Evolutionary conservation across 2,797 vertebrate species (phyloP), one percentile per base, ranked within the genome.

Genomic region (Myoxocephalus aenaeus): DNA sequence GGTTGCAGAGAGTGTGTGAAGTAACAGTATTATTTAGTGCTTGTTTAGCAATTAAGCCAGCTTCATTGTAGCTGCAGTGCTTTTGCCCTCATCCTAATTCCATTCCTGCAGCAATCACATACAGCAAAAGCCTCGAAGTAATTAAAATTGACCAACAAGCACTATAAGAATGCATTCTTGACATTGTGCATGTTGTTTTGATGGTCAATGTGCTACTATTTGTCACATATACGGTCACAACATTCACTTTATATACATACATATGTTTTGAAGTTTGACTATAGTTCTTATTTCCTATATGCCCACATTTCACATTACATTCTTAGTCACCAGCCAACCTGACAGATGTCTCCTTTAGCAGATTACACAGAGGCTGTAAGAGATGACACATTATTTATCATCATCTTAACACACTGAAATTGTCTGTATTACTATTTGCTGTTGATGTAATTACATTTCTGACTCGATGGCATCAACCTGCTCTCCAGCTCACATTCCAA

Each of bases 1-100:
- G 77, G 72, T 82, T 79, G 70, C 63, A 78, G 79, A 77, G 56
- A 75, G 66, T 78, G 73, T 78, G 65, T 79, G 71, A 84, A 84
- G 57, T 76, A 82, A 53, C 61, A 66, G 27, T 58, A 46, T 67
- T 67, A 71, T 73, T 64, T 53, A 70, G 25, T 44, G 68, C 59
- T 65, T 77, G 69, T 85, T 75, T 80, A 83, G 73, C 58, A 59
- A 44, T 68, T 65, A 76, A 36, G 34, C 44, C 67, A 18, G 46
- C 69, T 76, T 80, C 73, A 74, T 67, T 70, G 14, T 71, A 79
- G 71, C 80, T 68, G 62, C 70, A 69, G 71, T 77, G 66, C 58
- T 78, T 86, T 65, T 79, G 40, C 58, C 17, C 27, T 72, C 58
- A 54, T 87, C 42, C 40, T 34, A 58, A 25, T 75, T 62, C 75